Percentiles rank a stretch among this genome's conserved stretches.
These are phyloP conservation scores for Capricornis sumatraensis DNA, from an alignment of 2,113 vertebrate genomes.

Conservation along the genomic window DNA sequence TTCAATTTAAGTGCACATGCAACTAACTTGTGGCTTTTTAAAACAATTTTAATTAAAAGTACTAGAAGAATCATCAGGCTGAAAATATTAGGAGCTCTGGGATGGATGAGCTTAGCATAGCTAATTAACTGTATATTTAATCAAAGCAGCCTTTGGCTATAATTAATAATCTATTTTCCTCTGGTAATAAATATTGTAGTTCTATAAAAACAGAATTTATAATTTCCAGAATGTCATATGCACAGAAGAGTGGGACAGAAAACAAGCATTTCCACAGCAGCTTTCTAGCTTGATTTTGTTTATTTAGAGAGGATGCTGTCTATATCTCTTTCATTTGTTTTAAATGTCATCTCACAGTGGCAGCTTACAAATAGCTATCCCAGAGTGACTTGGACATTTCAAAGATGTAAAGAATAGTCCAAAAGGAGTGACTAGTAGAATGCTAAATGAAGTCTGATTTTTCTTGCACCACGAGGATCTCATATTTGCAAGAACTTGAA, in stretches of 20 bases:
- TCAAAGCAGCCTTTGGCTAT: slow-evolving; percentile 83
- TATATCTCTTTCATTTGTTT: slow-evolving; percentile 61
- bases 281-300: slow-evolving; percentile 60
- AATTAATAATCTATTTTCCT: slow-evolving; percentile 86
- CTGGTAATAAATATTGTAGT: slow-evolving; percentile 79
- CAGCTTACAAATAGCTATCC: slow-evolving; percentile 60
- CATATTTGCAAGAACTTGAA: slow-evolving; percentile 2
- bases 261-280: slow-evolving; percentile 29
- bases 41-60: slow-evolving; percentile 87
- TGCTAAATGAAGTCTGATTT: slow-evolving; percentile 49
- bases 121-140: slow-evolving; percentile 87
- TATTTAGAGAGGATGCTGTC: slow-evolving; percentile 56
- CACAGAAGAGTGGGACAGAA: slow-evolving; percentile 60
- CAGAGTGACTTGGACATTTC: slow-evolving; percentile 51
- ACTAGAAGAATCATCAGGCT: slow-evolving; percentile 82
- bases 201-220: slow-evolving; percentile 78
- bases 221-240: slow-evolving; percentile 69
- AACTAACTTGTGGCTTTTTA: slow-evolving; percentile 82
- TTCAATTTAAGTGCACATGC: slow-evolving; percentile 80
- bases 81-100: slow-evolving; percentile 83
- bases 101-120: slow-evolving; percentile 82
- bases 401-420: slow-evolving; percentile 54
- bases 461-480: slow-evolving; percentile 1
- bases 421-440: background rate
- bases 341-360: slow-evolving; percentile 70